Evolutionary conservation across 35 echinoderm and acorn worm species (phyloP).

Genomic region (Hemicentrotus pulcherrimus): DNA sequence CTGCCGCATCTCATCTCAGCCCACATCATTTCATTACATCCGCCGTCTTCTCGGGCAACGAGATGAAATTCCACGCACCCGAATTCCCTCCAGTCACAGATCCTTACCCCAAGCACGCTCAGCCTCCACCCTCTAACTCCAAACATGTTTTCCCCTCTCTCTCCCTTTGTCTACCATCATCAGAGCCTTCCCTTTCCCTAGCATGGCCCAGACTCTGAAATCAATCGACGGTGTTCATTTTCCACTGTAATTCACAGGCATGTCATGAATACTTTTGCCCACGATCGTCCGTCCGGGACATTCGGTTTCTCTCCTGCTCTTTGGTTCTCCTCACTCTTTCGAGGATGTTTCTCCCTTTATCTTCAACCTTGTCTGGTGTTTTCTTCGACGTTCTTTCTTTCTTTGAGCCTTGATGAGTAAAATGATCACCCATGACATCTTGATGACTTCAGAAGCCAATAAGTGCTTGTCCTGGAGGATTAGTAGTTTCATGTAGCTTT

Average conservation of each 20-base stretch:
- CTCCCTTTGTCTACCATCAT: background rate
- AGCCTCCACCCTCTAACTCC: conserved; percentile 1
- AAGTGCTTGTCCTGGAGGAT: background rate
- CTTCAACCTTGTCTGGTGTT: background rate
- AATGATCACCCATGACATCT: background rate
- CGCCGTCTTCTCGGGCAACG: background rate
- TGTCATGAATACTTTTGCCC: conserved; percentile 39
- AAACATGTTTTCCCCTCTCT: conserved; percentile 17
- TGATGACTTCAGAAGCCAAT: conserved; percentile 17
- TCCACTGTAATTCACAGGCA: conserved; percentile 19
- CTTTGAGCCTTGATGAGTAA: background rate
- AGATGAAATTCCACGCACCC: conserved; percentile 24
- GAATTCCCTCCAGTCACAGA: conserved; percentile 14
- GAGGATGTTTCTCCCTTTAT: background rate
- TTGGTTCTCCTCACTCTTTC: background rate
- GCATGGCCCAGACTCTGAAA: background rate
- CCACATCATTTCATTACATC: background rate
- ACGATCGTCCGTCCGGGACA: background rate
- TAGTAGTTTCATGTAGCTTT: background rate
- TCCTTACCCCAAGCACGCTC: background rate
- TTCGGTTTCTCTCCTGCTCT: conserved; percentile 25
- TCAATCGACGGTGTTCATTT: conserved; percentile 23
- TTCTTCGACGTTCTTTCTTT: background rate
- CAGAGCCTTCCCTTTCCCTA: background rate
- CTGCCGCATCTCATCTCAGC: background rate